Base-by-base conservation (phyloP, 2,797 vertebrate genomes). In the Melanotaenia pygmaea region DNA sequence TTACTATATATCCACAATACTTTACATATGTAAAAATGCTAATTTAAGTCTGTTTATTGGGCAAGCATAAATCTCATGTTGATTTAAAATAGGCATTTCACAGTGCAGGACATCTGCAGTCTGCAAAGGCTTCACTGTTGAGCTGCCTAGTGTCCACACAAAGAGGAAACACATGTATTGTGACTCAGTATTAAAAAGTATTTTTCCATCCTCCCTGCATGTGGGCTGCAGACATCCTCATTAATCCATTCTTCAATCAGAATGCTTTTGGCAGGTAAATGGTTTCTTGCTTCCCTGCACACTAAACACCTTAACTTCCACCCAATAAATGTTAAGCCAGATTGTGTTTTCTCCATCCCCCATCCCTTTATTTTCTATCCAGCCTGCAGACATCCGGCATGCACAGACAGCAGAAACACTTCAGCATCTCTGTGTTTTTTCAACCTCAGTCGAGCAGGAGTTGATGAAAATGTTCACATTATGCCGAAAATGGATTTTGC, bases 291-390 rank as follows among this genome's bases (percentile, higher is more conserved):
- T 70, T 72, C 51, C 26, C 59, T 78, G 58, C 68, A 79, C 64
- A 77, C 22, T 76, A 59, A 73, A 67, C 62, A 66, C 59, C 59
- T 28, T 12, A 34, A 38, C 53, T 68, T 75, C 45, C 6, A 38
- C 58, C 70, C 14, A 45, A 70, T 61, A 59, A 70, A 59, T 72
- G 67, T 76, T 47, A 47, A 78, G 37, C 54, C 60, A 67, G 54
- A 80, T 68, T 76, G 43, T 70, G 59, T 64, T 70, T 53, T 58
- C 50, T 45, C 37, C 14, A 24, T 51, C 53, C 40, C 56, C 37
- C 35, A 62, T 58, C 74, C 24, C 58, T 62, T 70, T 54, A 72
- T 79, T 77, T 82, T 64, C 47, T 50, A 50, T 50, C 38, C 60
- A 70, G 61, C 68, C 32, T 28, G 61, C 51, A 67, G 69, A 64